These are phyloP conservation scores for Tanytarsus gracilentus DNA, from an alignment of 2,888 invertebrate species.

Conservation along the genomic window DNA sequence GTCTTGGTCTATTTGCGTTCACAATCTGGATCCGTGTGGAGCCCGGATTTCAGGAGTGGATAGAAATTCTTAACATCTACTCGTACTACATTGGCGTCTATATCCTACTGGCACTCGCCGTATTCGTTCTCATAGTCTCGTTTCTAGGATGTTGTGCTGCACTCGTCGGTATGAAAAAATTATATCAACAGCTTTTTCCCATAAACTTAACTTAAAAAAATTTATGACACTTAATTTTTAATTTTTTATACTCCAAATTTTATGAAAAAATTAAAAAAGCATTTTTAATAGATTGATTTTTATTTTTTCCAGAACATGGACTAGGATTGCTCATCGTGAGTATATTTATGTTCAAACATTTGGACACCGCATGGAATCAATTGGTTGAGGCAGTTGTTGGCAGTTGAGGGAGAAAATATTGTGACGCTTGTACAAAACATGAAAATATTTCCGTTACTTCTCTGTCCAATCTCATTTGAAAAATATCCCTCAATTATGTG, in stretches of 20 bases:
- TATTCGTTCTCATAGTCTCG: conserved; percentile 64
- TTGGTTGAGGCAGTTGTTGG: background rate
- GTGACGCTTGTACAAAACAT: background rate
- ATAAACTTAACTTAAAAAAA: no score
- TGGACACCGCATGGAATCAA: background rate
- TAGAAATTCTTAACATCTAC: conserved; percentile 61
- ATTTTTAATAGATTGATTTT: no score
- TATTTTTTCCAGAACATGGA: no score
- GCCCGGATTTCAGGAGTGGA: conserved; percentile 73
- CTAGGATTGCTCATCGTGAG: conserved; percentile 61
- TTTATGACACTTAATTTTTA: no score
- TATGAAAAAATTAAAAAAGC: no score
- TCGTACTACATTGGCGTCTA: conserved; percentile 78
- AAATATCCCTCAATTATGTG: conserved; percentile 26
- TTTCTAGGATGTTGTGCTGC: conserved; percentile 79
- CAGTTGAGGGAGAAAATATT: background rate
- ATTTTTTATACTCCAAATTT: no score
- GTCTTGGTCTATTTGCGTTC: conserved; percentile 66
- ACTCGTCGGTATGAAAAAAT: no score
- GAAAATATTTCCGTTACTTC: background rate
- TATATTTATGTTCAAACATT: background rate
- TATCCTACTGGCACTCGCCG: conserved; percentile 61
- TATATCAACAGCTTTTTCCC: no score
- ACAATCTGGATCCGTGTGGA: conserved; percentile 76
- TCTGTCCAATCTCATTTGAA: no score